Conservation (phyloP, 2,113 vertebrate species). For the Alligator sinensis region DNA sequence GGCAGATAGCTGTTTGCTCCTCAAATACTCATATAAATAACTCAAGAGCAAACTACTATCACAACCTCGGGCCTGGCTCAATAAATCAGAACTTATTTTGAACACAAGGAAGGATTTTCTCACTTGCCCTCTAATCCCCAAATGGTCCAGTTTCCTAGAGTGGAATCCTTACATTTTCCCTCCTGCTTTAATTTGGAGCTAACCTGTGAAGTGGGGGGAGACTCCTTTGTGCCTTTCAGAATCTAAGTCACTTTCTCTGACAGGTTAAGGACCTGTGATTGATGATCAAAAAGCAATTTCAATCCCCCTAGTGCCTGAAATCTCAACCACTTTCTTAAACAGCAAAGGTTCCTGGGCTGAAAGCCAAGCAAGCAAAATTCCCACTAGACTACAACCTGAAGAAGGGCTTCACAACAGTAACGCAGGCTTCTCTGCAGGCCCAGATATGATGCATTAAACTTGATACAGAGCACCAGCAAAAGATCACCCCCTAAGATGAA, state of each 20-base stretch:
- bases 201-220: not conserved
- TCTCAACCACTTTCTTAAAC: not conserved
- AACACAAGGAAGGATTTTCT: not conserved
- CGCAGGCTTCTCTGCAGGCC: not conserved
- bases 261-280: not conserved
- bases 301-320: not conserved
- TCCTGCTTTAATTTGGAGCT: not conserved
- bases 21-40: not conserved
- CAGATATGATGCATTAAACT: too few species aligned
- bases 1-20: not conserved
- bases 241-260: not conserved
- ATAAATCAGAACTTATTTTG: not conserved
- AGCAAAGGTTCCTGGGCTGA: not conserved
- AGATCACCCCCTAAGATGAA: not conserved
- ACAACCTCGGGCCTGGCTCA: not conserved
- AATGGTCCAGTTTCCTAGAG: not conserved
- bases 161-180: not conserved
- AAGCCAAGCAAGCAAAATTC: not conserved
- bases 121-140: not conserved
- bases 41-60: not conserved
- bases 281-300: not conserved
- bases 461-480: not conserved
- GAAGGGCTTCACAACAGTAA: not conserved
- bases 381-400: not conserved
- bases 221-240: not conserved